Evolutionary conservation across 2,797 vertebrate species (phyloP), one percentile per base, ranked within the genome.

Genomic region (Notamacropus eugenii): DNA sequence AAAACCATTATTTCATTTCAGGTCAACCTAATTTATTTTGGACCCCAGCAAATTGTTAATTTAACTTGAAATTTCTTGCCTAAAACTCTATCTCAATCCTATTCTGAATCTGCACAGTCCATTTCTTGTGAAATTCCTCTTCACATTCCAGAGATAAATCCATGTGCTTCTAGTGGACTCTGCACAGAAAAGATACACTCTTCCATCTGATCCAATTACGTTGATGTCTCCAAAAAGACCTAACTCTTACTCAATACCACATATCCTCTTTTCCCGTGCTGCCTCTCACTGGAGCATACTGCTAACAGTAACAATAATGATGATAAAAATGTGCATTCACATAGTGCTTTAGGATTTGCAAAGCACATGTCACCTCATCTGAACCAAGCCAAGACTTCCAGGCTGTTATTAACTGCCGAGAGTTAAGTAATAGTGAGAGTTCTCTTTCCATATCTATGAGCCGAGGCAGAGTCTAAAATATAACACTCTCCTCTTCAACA

Each of bases 61-160:
- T 95, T 13, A 57, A 93, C 92, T 96, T 95, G 94, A 92, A 87
- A 96, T 93, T 95, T 95, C 93, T 96, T 93, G 87, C 22, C 40
- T 94, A 92, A 82, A 74, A 97, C 90, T 9, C 94, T 90, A 97
- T 62, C 11, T 55, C 90, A 74, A 94, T 55, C 10, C 95, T 93
- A 95, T 55, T 95, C 96, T 93, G 97, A 97, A 95, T 29, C 90
- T 92, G 62, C 34, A 58, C n/a, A 97, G 67, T 95, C 90, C 24
- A 58, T 6, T 93, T 96, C n/a, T 97, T 92, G 34, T 8, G 16
- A 29, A 96, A 95, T n/a, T 94, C 94, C 91, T 96, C 94, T 93
- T 96, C 90, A 93, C 92, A 94, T 93, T 12, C 55, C 96, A 97
- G 92, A 91, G 27, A 50, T 40, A 94, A 97, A 93, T 94, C 67